phyloP scores from a whole-genome alignment of 2,113 vertebrate species.

The Plectropomus leopardus region DNA sequence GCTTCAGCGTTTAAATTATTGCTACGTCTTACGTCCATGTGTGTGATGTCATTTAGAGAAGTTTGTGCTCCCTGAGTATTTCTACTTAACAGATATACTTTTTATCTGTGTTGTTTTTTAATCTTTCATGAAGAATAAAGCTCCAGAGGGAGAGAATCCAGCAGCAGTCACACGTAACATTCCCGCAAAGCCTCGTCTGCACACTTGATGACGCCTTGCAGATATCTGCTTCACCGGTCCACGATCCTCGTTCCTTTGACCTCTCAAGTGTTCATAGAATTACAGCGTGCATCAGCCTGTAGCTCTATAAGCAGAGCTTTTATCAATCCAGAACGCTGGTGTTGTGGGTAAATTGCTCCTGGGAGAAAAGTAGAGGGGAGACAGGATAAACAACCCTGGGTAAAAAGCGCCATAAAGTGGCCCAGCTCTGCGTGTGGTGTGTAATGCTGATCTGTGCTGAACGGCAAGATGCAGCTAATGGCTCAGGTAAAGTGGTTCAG shows the following conservation, averaged over 20 bases:
- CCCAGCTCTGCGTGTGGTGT: slow-evolving; percentile 55
- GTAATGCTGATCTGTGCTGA: slow-evolving; percentile 81
- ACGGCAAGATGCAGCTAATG: slow-evolving; percentile 76
- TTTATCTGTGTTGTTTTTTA: neutral
- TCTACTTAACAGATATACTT: neutral
- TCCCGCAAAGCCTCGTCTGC: neutral
- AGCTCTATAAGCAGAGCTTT: slow-evolving; percentile 28
- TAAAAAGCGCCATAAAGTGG: slow-evolving; percentile 76
- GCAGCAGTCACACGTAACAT: slow-evolving; percentile 8
- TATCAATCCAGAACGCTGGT: slow-evolving; percentile 38
- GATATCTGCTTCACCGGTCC: slow-evolving; percentile 34
- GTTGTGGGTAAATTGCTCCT: slow-evolving; percentile 45
- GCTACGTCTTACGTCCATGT: too few relatives aligned
- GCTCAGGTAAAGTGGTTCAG: slow-evolving; percentile 81
- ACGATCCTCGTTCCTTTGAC: neutral
- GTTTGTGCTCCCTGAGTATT: neutral
- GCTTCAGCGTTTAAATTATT: too few relatives aligned
- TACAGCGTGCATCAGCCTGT: slow-evolving; percentile 9
- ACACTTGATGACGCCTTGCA: slow-evolving; percentile 21
- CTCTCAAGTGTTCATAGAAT: slow-evolving; percentile 17
- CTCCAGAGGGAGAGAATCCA: neutral
- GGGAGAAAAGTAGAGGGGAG: slow-evolving; percentile 41
- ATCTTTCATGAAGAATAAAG: slow-evolving; percentile 19
- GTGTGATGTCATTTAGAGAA: neutral
- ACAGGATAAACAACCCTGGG: slow-evolving; percentile 65